A percentile compares a stretch with the other conserved stretches of the same genome.
Evolutionary conservation across 2,113 vertebrate genomes (phyloP).

Genomic region (Pleuronectes platessa): DNA sequence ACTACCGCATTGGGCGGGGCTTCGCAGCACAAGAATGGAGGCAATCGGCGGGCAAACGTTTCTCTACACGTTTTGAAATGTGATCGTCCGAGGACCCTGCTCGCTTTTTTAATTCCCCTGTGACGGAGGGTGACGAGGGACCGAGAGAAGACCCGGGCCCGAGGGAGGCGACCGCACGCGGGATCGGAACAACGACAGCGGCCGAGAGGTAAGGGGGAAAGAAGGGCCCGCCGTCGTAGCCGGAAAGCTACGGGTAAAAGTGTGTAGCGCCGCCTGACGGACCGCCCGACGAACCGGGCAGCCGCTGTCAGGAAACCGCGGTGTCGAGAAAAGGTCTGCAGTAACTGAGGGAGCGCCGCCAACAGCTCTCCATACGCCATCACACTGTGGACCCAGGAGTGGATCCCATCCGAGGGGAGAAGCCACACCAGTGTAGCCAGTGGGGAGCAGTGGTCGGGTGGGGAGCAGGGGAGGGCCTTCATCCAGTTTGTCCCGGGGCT

Average conservation of each 20-base stretch:
- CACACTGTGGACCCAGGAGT: constrained; percentile 51
- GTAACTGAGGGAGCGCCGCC: constrained; percentile 83
- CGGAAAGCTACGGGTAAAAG: constrained; percentile 82
- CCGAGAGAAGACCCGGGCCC: neutral
- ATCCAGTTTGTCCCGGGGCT: neutral
- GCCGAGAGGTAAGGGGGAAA: constrained; percentile 76
- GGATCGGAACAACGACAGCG: constrained; percentile 73
- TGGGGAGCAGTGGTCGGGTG: neutral
- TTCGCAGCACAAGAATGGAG: constrained; percentile 68
- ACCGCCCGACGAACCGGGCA: constrained; percentile 79
- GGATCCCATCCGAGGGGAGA: neutral
- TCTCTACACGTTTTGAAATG: constrained; percentile 64
- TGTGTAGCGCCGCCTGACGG: constrained; percentile 88
- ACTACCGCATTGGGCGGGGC: constrained; percentile 72
- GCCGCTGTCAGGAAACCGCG: constrained; percentile 77
- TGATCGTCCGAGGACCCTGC: constrained; percentile 7
- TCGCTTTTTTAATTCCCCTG: neutral
- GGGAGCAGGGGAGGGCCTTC: constrained; percentile 33
- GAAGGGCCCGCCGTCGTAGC: constrained; percentile 77
- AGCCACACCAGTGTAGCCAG: neutral
- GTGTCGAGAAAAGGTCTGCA: constrained; percentile 72
- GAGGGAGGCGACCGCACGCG: constrained; percentile 50
- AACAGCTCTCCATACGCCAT: constrained; percentile 80
- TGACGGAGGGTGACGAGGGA: neutral
- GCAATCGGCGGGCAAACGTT: constrained; percentile 73